Percentiles rank a stretch among this genome's conserved stretches.
These are phyloP conservation scores for Amiota minor DNA, from an alignment of 2,888 invertebrate species.

Conservation along the genomic window DNA sequence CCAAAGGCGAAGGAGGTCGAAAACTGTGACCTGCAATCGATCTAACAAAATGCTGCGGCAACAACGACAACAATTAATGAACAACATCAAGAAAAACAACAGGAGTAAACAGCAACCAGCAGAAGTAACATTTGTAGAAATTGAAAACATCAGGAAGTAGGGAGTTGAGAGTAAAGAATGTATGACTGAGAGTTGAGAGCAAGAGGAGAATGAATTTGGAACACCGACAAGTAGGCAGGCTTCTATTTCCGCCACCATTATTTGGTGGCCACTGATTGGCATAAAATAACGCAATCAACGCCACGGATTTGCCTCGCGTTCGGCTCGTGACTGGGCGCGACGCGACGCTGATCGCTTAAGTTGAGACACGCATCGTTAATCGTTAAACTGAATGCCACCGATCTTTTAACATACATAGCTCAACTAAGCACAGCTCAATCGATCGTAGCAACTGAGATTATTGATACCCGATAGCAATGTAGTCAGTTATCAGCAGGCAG, in stretches of 20 bases:
- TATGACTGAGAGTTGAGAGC: not conserved
- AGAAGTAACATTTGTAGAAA: slow-evolving; percentile 43
- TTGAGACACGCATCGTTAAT: not conserved
- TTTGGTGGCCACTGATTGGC: too few relatives aligned
- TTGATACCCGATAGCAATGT: slow-evolving; percentile 18
- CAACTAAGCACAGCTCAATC: not conserved
- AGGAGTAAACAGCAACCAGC: slow-evolving; percentile 41
- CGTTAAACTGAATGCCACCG: slow-evolving; percentile 3
- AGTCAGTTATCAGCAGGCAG: slow-evolving; percentile 13
- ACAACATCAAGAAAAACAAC: slow-evolving; percentile 58
- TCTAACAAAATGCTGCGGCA: slow-evolving; percentile 58
- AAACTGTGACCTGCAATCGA: slow-evolving; percentile 62
- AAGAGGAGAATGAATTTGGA: not conserved
- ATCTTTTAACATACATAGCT: not conserved
- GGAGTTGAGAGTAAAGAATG: slow-evolving; percentile 33
- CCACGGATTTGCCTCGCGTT: slow-evolving; percentile 7
- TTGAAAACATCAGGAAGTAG: slow-evolving; percentile 38
- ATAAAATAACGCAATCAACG: slow-evolving; percentile 3
- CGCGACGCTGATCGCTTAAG: not conserved
- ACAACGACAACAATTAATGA: slow-evolving; percentile 39
- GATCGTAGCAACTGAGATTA: not conserved
- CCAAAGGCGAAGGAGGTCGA: slow-evolving; percentile 40
- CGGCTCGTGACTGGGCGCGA: slow-evolving; percentile 31
- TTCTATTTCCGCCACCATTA: too few relatives aligned
- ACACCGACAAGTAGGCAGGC: not conserved